These are phyloP conservation scores for Silurus aristotelis DNA, from an alignment of 2,797 vertebrate genomes.

Conservation along the genomic window DNA sequence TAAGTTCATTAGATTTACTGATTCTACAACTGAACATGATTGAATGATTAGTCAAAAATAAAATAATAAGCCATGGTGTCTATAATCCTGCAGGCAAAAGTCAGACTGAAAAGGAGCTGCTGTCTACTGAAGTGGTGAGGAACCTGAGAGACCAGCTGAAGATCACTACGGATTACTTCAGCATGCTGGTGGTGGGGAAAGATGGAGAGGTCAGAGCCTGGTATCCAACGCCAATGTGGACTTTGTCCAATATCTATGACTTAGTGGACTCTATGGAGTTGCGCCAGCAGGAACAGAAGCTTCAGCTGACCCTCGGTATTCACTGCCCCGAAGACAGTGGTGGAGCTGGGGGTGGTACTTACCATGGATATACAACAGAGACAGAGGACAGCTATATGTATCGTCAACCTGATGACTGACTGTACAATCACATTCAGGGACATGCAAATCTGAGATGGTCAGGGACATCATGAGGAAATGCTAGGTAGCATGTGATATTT, in stretches of 20 bases:
- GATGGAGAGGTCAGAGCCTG: constrained; percentile 76
- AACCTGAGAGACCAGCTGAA: constrained; percentile 75
- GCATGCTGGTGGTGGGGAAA: constrained; percentile 79
- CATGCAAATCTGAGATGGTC: background rate
- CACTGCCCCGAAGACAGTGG: constrained; percentile 68
- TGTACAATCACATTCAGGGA: constrained; percentile 26
- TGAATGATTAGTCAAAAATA: background rate
- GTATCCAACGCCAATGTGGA: constrained; percentile 79
- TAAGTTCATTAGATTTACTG: background rate
- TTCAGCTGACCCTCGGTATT: constrained; percentile 76
- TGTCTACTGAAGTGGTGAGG: constrained; percentile 67
- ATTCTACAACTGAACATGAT: background rate
- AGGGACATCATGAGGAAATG: background rate
- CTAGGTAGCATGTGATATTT: background rate
- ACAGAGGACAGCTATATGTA: constrained; percentile 63
- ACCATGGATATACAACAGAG: constrained; percentile 60
- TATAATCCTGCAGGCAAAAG: constrained; percentile 67
- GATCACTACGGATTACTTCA: constrained; percentile 78
- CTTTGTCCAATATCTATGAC: constrained; percentile 76
- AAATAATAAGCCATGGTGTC: background rate
- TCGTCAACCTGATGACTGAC: constrained; percentile 59
- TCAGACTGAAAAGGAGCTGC: constrained; percentile 70
- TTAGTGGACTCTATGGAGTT: constrained; percentile 78
- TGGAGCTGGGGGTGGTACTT: constrained; percentile 37
- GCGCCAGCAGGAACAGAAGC: constrained; percentile 72